Conservation (phyloP, 2,888 invertebrate species). For the Agrilus cyanescens region DNA sequence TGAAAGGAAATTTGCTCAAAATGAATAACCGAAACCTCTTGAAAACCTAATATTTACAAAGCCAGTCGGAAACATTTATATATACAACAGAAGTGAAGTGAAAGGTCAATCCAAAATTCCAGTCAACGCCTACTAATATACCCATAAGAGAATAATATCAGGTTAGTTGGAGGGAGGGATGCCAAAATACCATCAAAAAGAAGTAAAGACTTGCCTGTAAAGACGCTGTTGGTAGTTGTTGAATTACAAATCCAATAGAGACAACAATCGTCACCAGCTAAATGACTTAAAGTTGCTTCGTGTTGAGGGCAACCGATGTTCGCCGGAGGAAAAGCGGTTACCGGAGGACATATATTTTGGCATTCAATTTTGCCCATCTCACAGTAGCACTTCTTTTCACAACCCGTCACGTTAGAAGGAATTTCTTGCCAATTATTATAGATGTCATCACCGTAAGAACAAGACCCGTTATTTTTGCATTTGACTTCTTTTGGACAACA, state of each 20-base stretch:
- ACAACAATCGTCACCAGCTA: conserved; percentile 73
- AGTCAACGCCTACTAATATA: conserved; percentile 3
- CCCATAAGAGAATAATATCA: neutral
- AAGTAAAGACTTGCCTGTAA: conserved; percentile 12
- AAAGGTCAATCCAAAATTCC: conserved; percentile 6
- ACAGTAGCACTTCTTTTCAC: conserved; percentile 77
- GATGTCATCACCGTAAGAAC: conserved; percentile 54
- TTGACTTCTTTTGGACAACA: conserved; percentile 72
- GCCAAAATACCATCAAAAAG: conserved; percentile 2
- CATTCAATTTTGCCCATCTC: conserved; percentile 81
- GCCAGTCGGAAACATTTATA: too few relatives aligned
- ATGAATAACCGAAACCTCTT: too few relatives aligned
- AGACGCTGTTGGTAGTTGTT: conserved; percentile 24
- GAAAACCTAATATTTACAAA: too few relatives aligned
- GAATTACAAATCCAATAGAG: conserved; percentile 58
- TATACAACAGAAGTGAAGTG: too few relatives aligned
- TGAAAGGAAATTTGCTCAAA: conserved; percentile 21
- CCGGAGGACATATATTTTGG: conserved; percentile 66
- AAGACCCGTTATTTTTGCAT: conserved; percentile 74
- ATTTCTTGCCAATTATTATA: conserved; percentile 73
- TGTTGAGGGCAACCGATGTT: conserved; percentile 59
- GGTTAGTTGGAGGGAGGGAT: conserved; percentile 4
- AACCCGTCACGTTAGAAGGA: conserved; percentile 68
- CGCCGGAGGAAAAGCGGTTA: conserved; percentile 64
- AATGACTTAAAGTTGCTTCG: conserved; percentile 51